Evolutionary conservation across 2,797 vertebrate species (phyloP), one percentile per base, ranked within the genome.

Genomic region (Acipenser ruthenus): DNA sequence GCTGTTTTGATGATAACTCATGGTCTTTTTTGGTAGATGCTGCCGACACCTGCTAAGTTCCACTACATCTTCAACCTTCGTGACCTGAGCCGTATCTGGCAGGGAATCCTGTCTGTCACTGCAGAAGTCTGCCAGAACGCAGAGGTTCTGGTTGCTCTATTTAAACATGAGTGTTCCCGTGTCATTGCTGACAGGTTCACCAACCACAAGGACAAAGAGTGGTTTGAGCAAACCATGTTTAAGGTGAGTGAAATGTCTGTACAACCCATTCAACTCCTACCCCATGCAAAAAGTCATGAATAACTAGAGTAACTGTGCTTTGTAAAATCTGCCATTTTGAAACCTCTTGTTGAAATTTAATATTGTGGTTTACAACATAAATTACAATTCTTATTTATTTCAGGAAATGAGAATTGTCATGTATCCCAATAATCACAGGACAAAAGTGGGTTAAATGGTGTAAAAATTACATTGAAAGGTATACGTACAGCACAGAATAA

Each of bases 61-160:
- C 91, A 93, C 83, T 93, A 93, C 77, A 79, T 92, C 72, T 93
- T 93, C 75, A 93, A 93, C 79, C 83, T 93, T 73, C 83, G 91
- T 73, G 92, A 93, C 77, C 82, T 93, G 68, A 91, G 90, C 76
- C 87, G 88, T 10, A 89, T 93, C 79, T 93, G 91, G 92, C 92
- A 93, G 82, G 91, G 92, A 10, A 80, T 93, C 53, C 88, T 93
- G 62, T 74, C 78, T 1, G 82, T 92, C 70, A 82, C 75, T 49
- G 68, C 87, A 0, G 89, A 92, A 13, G 84, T 87, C 77, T 93
- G 92, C 78, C 76, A 71, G 65, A 82, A 60, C 69, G 69, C 72
- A 1, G 75, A 83, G 70, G 68, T 90, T 65, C 80, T 94, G 71
- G 69, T 88, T 0, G 79, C 88, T 59, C 85, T 94, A 58, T 89